Evolutionary conservation across 2,888 invertebrate genomes (phyloP).

Genomic region (Koerneria pararmatus): DNA sequence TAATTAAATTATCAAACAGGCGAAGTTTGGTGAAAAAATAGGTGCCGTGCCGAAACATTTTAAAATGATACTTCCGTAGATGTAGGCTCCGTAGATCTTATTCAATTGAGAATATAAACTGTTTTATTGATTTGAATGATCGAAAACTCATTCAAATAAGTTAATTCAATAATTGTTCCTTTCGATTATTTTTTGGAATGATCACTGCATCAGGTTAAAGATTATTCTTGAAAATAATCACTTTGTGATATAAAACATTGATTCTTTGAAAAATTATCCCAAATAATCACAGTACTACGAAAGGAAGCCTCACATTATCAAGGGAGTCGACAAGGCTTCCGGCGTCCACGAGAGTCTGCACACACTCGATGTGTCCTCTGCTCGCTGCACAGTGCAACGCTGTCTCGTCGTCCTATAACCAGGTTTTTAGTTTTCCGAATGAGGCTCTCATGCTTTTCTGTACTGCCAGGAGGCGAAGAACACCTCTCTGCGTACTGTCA

Average conservation of each 20-base stretch:
- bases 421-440: not conserved
- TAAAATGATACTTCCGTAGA: too few relatives aligned
- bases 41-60: too few relatives aligned
- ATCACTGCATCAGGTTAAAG: too few relatives aligned
- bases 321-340: slow-evolving; percentile 64
- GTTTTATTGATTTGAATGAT: too few relatives aligned
- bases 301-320: slow-evolving; percentile 61
- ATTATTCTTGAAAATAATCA: not conserved
- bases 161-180: too few relatives aligned
- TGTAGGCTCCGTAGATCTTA: too few relatives aligned
- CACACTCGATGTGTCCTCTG: slow-evolving; percentile 65
- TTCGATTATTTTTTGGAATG: too few relatives aligned
- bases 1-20: too few relatives aligned
- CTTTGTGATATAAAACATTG: not conserved
- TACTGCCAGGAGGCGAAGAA: not conserved
- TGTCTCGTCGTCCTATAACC: slow-evolving; percentile 65
- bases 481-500: too few relatives aligned
- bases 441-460: not conserved
- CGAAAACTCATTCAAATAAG: too few relatives aligned
- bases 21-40: too few relatives aligned
- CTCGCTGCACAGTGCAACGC: slow-evolving; percentile 65
- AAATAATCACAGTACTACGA: not conserved
- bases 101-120: too few relatives aligned
- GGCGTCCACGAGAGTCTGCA: slow-evolving; percentile 63
- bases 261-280: not conserved